phyloP scores from a whole-genome alignment of 1,140 invertebrate species.

The Achatina immaculata region DNA sequence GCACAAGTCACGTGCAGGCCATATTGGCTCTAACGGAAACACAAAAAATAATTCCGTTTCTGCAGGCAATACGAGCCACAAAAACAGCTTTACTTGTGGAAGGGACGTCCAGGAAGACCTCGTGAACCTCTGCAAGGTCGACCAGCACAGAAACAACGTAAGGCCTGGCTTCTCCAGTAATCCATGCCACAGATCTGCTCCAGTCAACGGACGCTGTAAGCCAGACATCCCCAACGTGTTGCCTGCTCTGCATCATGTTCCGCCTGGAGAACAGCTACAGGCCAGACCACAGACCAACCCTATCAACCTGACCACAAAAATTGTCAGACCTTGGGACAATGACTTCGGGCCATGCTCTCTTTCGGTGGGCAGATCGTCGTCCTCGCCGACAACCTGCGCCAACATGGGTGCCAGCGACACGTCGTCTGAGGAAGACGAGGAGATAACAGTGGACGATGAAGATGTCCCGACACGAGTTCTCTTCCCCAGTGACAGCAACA shows the following conservation, averaged over 20 bases:
- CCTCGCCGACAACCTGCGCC: neutral
- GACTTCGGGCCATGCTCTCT: slow-evolving; percentile 31
- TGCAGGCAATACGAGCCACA: too few species aligned
- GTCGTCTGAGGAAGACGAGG: slow-evolving; percentile 51
- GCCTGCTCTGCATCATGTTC: neutral
- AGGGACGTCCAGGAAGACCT: neutral
- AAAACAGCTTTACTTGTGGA: neutral
- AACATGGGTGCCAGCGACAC: slow-evolving; percentile 64
- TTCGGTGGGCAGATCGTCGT: too few species aligned
- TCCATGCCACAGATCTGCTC: neutral
- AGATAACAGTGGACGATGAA: slow-evolving; percentile 52
- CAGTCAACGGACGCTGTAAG: neutral
- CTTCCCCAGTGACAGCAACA: slow-evolving; percentile 28
- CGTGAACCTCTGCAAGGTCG: neutral
- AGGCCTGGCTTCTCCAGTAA: neutral
- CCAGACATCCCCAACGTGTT: neutral
- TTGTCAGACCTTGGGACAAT: slow-evolving; percentile 90
- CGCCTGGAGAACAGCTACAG: slow-evolving; percentile 2
- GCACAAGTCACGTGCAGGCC: too few species aligned
- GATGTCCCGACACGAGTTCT: slow-evolving; percentile 1
- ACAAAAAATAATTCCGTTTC: too few species aligned
- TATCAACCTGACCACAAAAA: slow-evolving; percentile 64
- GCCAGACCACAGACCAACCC: neutral
- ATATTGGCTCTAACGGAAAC: too few species aligned
- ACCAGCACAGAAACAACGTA: neutral